Base-by-base conservation (phyloP, 2,888 invertebrate species). In the Brachyopa scutellaris region DNA sequence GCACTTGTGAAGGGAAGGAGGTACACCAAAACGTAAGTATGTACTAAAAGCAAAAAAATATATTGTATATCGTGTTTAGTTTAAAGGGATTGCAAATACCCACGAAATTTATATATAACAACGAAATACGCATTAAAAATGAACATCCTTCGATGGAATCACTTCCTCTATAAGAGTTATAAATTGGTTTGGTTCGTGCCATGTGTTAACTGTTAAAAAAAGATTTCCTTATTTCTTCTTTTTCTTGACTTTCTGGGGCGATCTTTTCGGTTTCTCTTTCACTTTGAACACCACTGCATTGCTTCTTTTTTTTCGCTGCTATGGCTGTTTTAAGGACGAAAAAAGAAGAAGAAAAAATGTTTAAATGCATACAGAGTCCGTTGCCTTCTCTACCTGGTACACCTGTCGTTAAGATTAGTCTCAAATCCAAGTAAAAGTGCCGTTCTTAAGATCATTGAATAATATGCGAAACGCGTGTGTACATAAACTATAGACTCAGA, bases 101-200 rank as follows among this genome's bases (percentile, higher is more conserved):
- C n/a, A n/a, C n/a, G n/a, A n/a, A n/a, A n/a, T n/a, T n/a, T n/a
- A n/a, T n/a, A n/a, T n/a, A n/a, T n/a, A n/a, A n/a, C n/a, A n/a
- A n/a, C n/a, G n/a, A n/a, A n/a, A n/a, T n/a, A n/a, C n/a, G n/a
- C n/a, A n/a, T n/a, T n/a, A n/a, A n/a, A n/a, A n/a, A n/a, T n/a
- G n/a, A n/a, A n/a, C n/a, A n/a, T n/a, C n/a, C n/a, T n/a, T n/a
- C n/a, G n/a, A n/a, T n/a, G 9, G 42, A 8, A 42, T 42, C 4
- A 21, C 45, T 45, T 45, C 45, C 21, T 21, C 11, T 45, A 45
- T 45, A 49, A 26, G 26, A 6, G 49, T 59, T 26, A 59, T 61
- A 49, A 64, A 64, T 40, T 15, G 31, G 13, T 11, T 51, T 42
- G 42, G 40, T 31, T 40, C 66, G 66, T 66, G 53, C 66, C 66